A percentile compares a stretch with the other conserved stretches of the same genome.
phyloP scores from a whole-genome alignment of 2,888 invertebrate species.

The Omphaloscelis lunosa region DNA sequence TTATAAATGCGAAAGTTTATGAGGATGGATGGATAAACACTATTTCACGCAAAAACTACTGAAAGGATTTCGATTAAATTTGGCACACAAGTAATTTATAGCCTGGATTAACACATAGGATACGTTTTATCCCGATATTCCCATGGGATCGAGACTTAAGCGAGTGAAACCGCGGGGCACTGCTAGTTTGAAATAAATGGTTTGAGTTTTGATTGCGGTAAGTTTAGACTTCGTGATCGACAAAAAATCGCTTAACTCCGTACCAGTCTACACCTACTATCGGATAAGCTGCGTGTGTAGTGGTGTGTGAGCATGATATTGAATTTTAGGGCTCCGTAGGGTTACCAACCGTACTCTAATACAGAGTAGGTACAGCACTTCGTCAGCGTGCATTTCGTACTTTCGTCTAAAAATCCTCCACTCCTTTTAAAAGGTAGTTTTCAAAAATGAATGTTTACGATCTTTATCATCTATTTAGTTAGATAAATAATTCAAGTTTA shows the following conservation, averaged over 20 bases:
- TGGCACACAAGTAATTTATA: too few species aligned
- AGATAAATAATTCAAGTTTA: not conserved
- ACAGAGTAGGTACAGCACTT: not conserved
- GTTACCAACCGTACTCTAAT: not conserved
- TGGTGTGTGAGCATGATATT: slow-evolving; percentile 26
- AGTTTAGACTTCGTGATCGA: too few species aligned
- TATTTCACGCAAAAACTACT: too few species aligned
- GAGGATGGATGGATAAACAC: too few species aligned
- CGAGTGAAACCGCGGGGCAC: too few species aligned
- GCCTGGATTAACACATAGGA: too few species aligned
- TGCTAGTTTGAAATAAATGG: too few species aligned
- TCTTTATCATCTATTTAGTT: not conserved
- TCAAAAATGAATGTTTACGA: not conserved
- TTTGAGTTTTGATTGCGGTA: too few species aligned
- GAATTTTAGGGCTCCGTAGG: slow-evolving; percentile 3
- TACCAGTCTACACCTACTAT: not conserved
- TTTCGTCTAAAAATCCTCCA: not conserved
- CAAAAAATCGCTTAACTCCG: slow-evolving; percentile 6
- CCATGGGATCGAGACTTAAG: too few species aligned
- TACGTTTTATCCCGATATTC: too few species aligned
- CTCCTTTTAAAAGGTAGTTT: not conserved
- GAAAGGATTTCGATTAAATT: too few species aligned
- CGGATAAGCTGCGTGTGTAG: not conserved
- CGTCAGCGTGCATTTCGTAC: not conserved
- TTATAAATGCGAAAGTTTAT: too few species aligned